phyloP scores from a whole-genome alignment of 2,888 invertebrate genomes.

The Dendrolimus pini region DNA sequence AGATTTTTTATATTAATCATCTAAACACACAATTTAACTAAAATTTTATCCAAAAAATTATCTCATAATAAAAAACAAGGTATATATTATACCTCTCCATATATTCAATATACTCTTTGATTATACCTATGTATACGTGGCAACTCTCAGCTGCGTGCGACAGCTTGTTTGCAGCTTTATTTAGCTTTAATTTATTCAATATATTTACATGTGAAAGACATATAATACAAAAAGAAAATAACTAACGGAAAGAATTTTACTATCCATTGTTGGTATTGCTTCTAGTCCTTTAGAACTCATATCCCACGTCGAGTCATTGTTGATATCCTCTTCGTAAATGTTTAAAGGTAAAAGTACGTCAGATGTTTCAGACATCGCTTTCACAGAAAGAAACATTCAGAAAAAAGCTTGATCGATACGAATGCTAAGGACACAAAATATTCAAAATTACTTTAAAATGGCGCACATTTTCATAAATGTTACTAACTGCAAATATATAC shows the following conservation, averaged over 20 bases:
- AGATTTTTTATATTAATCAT: no score
- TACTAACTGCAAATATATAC: no score
- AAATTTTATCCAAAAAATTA: no score
- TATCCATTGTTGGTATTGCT: constrained; percentile 35
- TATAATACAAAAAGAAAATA: background rate
- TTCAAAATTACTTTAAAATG: constrained; percentile 22
- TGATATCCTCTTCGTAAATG: constrained; percentile 48
- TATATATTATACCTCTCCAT: no score
- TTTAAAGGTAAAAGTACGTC: constrained; percentile 19
- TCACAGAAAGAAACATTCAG: background rate
- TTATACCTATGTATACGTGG: no score
- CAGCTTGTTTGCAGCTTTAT: no score
- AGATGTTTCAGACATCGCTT: constrained; percentile 34
- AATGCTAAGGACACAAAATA: background rate
- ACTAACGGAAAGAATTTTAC: constrained; percentile 43
- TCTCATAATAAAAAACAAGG: no score
- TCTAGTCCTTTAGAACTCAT: constrained; percentile 39
- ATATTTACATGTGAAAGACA: no score
- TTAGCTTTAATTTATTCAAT: no score
- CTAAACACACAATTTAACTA: no score
- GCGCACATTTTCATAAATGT: constrained; percentile 14
- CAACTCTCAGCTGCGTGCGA: no score
- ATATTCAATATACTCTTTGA: no score
- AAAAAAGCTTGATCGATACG: constrained; percentile 37
- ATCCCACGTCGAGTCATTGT: constrained; percentile 42